phyloP scores from a whole-genome alignment of 2,888 invertebrate species.

The Diarsia mendica region DNA sequence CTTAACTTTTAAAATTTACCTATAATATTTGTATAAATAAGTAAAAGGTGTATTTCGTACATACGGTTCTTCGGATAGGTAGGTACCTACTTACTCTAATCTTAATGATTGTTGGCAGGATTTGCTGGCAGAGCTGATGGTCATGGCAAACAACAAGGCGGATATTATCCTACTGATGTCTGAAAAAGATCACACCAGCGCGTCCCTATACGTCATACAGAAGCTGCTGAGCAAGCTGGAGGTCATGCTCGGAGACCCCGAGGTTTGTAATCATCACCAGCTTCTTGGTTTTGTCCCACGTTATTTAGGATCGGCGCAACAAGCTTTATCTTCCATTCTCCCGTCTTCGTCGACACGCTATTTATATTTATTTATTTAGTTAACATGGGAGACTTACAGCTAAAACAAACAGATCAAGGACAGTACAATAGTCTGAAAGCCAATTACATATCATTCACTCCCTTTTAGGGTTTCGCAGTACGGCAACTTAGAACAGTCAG shows the following conservation, averaged over 20 bases:
- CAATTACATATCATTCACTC: neutral
- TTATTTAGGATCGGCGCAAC: neutral
- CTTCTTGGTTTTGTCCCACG: neutral
- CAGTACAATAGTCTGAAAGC: no score
- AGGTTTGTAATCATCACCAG: conserved; percentile 68
- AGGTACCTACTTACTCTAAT: neutral
- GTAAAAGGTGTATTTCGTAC: neutral
- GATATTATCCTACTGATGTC: conserved; percentile 75
- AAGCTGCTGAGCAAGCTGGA: conserved; percentile 70
- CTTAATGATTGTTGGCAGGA: conserved; percentile 62
- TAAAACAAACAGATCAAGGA: no score
- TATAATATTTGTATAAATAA: neutral
- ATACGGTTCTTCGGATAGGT: neutral
- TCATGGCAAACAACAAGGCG: conserved; percentile 73
- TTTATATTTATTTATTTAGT: no score
- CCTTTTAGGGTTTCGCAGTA: neutral
- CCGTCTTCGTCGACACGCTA: neutral
- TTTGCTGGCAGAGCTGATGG: conserved; percentile 76
- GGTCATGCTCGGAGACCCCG: conserved; percentile 80
- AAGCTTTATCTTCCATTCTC: neutral
- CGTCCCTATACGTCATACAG: conserved; percentile 69
- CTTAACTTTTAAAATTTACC: no score
- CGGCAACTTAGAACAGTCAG: no score
- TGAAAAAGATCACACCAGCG: conserved; percentile 69
- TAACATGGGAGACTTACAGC: no score